Conservation (phyloP, 2,888 invertebrate species). For the Syritta pipiens region DNA sequence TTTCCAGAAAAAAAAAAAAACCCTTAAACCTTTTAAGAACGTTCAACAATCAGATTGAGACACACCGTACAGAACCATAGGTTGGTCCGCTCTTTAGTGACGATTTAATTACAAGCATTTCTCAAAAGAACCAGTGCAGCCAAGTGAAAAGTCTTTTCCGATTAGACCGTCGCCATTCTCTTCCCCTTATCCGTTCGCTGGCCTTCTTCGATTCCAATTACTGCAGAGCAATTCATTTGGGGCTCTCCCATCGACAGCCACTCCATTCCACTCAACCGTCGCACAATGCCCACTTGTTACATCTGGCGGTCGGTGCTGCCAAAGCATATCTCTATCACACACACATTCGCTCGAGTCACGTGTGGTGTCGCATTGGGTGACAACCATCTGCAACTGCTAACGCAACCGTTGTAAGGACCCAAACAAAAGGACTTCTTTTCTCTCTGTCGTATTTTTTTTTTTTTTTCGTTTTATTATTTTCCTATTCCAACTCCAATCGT, state of each 20-base stretch:
- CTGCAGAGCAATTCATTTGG: conserved; percentile 36
- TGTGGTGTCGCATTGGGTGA: conserved; percentile 11
- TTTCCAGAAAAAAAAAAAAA: no score
- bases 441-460: neutral
- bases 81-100: conserved; percentile 4
- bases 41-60: no score
- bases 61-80: no score
- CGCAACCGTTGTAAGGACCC: conserved; percentile 24
- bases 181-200: neutral
- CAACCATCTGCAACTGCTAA: conserved; percentile 45
- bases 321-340: neutral
- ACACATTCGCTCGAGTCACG: conserved; percentile 8
- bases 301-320: conserved; percentile 19
- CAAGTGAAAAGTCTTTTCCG: conserved; percentile 15
- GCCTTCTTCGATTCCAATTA: conserved; percentile 30
- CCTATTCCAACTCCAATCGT: conserved; percentile 25
- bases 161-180: no score
- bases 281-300: conserved; percentile 47
- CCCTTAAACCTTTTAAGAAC: no score
- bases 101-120: conserved; percentile 29
- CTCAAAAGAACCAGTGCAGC: neutral
- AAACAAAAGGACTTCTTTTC: conserved; percentile 5
- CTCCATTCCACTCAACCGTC: conserved; percentile 12
- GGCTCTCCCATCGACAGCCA: conserved; percentile 2
- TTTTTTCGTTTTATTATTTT: conserved; percentile 34